Percentiles rank a stretch among this genome's conserved stretches.
Evolutionary conservation across 2,888 invertebrate species (phyloP).

Genomic region (Syrphus vitripennis): DNA sequence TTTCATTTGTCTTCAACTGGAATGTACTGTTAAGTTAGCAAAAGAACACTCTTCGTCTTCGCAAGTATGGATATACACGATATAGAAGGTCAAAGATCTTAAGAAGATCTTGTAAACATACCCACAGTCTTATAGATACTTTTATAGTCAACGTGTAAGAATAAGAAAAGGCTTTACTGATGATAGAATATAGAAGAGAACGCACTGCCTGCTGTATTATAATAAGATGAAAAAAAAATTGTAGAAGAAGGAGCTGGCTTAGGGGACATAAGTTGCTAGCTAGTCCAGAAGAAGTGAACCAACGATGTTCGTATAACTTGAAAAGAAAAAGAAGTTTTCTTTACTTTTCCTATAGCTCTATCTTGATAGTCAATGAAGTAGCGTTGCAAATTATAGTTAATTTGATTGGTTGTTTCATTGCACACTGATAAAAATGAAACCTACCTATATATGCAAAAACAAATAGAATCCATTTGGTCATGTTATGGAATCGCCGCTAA

Average conservation of each 20-base stretch:
- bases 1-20: conserved; percentile 46
- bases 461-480: too few relatives aligned
- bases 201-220: background rate
- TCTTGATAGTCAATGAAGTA: background rate
- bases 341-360: background rate
- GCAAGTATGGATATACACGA: conserved; percentile 26
- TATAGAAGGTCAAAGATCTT: conserved; percentile 79
- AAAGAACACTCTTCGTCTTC: conserved; percentile 37
- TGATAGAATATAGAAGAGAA: conserved; percentile 33
- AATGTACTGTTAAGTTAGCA: conserved; percentile 69
- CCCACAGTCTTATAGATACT: conserved; percentile 16
- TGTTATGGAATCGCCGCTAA: too few relatives aligned
- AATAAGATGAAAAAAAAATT: conserved; percentile 6
- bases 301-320: conserved; percentile 29
- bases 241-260: background rate
- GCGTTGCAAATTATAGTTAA: background rate
- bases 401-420: background rate
- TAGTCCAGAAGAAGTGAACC: conserved; percentile 48
- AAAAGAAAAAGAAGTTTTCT: conserved; percentile 22
- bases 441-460: too few relatives aligned
- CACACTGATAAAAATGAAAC: too few relatives aligned
- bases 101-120: conserved; percentile 71
- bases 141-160: conserved; percentile 36
- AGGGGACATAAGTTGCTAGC: conserved; percentile 42
- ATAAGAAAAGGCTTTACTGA: background rate